Conservation (phyloP, 2,888 invertebrate species). For the Cephus nigrinus region DNA sequence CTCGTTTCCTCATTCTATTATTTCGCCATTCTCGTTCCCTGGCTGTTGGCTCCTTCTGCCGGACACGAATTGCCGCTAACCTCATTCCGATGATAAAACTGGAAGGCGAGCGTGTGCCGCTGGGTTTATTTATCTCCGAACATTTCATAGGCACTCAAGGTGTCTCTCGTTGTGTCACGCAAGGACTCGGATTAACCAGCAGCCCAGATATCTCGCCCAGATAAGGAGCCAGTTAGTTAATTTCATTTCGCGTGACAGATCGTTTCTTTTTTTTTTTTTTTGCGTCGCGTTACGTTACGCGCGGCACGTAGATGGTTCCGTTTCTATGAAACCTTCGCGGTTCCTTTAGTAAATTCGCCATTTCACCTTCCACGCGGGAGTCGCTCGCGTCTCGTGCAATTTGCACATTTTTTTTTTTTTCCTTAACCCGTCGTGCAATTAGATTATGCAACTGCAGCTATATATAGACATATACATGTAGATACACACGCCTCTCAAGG, state of each 20-base stretch:
- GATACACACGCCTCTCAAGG: slow-evolving; percentile 7
- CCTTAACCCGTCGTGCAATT: not conserved
- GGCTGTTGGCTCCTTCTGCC: not conserved
- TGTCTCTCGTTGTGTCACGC: not conserved
- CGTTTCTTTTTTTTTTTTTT: not conserved
- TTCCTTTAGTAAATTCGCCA: not conserved
- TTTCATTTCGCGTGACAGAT: not conserved
- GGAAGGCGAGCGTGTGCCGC: not conserved
- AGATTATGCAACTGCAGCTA: not conserved
- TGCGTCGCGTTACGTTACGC: not conserved
- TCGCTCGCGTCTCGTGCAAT: not conserved
- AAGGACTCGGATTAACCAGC: not conserved
- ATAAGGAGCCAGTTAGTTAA: not conserved
- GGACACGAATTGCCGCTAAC: not conserved
- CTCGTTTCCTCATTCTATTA: not conserved
- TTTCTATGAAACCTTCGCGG: not conserved
- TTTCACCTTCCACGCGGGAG: not conserved
- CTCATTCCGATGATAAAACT: not conserved
- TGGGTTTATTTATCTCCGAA: not conserved
- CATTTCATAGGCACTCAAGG: not conserved
- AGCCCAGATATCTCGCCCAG: not conserved
- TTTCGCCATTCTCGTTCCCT: not conserved
- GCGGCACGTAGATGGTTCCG: not conserved
- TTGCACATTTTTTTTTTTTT: not conserved
- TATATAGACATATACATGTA: not conserved